Conservation (phyloP, 2,113 vertebrate species). For the Smithornis capensis region DNA sequence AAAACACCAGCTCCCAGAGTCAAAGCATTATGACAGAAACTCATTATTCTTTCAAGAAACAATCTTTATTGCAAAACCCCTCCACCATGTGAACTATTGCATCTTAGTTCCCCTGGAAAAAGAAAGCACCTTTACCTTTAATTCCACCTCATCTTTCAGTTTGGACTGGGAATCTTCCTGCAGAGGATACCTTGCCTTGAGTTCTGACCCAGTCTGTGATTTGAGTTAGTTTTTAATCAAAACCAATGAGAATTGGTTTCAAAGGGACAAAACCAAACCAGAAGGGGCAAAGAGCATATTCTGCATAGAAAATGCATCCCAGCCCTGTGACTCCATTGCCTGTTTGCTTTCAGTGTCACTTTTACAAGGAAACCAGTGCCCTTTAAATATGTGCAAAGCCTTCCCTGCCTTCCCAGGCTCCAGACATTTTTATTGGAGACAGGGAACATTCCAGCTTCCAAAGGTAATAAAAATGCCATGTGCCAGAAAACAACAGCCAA, state of each 20-base stretch:
- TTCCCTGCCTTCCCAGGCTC: background rate
- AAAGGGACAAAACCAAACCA: background rate
- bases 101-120: background rate
- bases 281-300: background rate
- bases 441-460: slow-evolving; percentile 18
- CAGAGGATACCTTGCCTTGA: background rate
- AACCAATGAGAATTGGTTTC: background rate
- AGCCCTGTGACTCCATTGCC: background rate
- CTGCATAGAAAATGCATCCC: background rate
- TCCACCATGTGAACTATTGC: background rate
- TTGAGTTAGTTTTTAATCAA: background rate
- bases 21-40: background rate
- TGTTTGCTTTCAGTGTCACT: background rate
- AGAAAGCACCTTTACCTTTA: background rate
- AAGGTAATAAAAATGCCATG: background rate
- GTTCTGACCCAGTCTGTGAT: background rate
- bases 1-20: background rate
- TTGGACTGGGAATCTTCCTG: background rate
- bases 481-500: background rate
- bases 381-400: background rate
- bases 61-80: background rate
- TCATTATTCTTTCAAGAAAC: background rate
- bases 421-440: background rate
- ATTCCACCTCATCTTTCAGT: background rate
- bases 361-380: background rate